phyloP scores from a whole-genome alignment of 1,140 invertebrate species.

The Trissolcus basalis region DNA sequence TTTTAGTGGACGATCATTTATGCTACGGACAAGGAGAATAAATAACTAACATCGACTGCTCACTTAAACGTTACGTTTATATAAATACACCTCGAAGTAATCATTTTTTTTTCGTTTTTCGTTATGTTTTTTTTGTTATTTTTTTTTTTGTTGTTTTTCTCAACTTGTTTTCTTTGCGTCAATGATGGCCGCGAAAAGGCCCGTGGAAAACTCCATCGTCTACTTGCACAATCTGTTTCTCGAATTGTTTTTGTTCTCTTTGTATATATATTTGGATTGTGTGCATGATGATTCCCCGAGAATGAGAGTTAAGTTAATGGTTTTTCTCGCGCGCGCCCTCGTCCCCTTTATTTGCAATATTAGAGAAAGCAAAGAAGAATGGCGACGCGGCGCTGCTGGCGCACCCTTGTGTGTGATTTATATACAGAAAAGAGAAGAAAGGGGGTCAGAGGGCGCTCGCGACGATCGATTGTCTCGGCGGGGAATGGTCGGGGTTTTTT shows the following conservation, averaged over 20 bases:
- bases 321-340: neutral
- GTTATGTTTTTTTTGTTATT: neutral
- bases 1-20: constrained; percentile 72
- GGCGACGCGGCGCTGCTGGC: neutral
- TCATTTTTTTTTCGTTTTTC: constrained; percentile 40
- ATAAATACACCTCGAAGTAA: constrained; percentile 63
- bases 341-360: constrained; percentile 26
- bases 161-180: constrained; percentile 43
- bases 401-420: constrained; percentile 28
- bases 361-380: constrained; percentile 23
- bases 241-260: too few relatives aligned
- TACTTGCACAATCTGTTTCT: too few relatives aligned
- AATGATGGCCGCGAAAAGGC: constrained; percentile 25
- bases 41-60: constrained; percentile 73
- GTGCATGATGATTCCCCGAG: constrained; percentile 10
- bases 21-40: constrained; percentile 71
- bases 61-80: constrained; percentile 64
- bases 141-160: constrained; percentile 34
- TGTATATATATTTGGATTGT: constrained; percentile 10
- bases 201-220: constrained; percentile 30
- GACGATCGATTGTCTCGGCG: constrained; percentile 13
- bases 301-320: neutral
- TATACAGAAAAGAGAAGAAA: constrained; percentile 24
- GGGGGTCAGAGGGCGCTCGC: neutral
- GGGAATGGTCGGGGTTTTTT: constrained; percentile 6